phyloP scores from a whole-genome alignment of 2,888 invertebrate species.

The Ryuthela nishihirai region DNA sequence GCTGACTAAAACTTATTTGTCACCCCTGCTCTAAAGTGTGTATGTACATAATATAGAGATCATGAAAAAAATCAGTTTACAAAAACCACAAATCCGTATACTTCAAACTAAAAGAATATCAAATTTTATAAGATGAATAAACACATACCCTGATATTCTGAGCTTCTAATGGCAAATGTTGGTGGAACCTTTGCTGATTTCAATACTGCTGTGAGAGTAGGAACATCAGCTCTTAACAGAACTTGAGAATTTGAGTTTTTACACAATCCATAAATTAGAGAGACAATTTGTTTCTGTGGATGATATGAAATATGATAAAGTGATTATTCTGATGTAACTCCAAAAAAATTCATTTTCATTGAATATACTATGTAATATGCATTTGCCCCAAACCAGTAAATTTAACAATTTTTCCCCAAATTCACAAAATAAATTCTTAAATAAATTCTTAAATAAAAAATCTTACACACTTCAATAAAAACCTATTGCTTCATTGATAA shows the following conservation, averaged over 20 bases:
- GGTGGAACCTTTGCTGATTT: slow-evolving; percentile 67
- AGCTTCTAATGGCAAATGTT: slow-evolving; percentile 51
- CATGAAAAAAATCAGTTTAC: slow-evolving; percentile 21
- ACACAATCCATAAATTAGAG: slow-evolving; percentile 68
- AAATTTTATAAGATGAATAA: slow-evolving; percentile 3
- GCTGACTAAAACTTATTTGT: too few relatives aligned
- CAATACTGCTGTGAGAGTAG: slow-evolving; percentile 66
- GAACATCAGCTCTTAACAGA: slow-evolving; percentile 66
- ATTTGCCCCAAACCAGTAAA: too few relatives aligned
- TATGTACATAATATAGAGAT: too few relatives aligned
- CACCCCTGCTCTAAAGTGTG: too few relatives aligned
- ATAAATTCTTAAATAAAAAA: too few relatives aligned
- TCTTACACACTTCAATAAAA: too few relatives aligned
- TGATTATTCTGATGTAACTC: not conserved
- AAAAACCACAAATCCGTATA: slow-evolving; percentile 14
- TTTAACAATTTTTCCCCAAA: too few relatives aligned
- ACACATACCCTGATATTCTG: slow-evolving; percentile 52
- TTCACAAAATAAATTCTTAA: too few relatives aligned
- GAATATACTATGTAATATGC: too few relatives aligned
- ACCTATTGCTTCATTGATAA: too few relatives aligned
- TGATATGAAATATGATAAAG: too few relatives aligned
- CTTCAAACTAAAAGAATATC: slow-evolving; percentile 13
- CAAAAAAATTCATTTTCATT: not conserved
- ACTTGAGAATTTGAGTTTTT: slow-evolving; percentile 60
- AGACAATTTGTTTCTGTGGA: slow-evolving; percentile 60